Conservation (phyloP, 2,888 invertebrate genomes). For the Embidobia sp. region DNA sequence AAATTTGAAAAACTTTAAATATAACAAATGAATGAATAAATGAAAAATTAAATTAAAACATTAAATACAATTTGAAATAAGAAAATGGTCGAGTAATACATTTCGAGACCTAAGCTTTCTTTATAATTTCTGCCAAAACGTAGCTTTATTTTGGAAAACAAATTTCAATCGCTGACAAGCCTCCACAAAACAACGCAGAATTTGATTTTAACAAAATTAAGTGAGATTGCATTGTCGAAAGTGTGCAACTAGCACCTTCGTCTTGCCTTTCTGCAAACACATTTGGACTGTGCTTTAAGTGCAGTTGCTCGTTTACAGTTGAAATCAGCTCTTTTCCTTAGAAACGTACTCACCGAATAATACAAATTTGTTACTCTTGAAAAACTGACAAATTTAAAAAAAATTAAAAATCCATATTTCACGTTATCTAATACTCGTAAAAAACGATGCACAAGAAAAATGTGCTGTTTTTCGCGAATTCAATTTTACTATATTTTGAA, state of each 20-base stretch:
- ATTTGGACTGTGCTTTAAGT: constrained; percentile 34
- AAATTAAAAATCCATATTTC: constrained; percentile 2
- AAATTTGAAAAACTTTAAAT: too few relatives aligned
- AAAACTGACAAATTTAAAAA: constrained; percentile 26
- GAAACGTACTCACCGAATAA: constrained; percentile 24
- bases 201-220: constrained; percentile 36
- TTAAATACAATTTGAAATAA: too few relatives aligned
- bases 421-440: constrained; percentile 6
- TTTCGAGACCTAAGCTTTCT: not conserved
- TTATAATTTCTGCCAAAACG: not conserved
- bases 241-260: constrained; percentile 29
- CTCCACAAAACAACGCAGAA: constrained; percentile 3
- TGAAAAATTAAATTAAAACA: too few relatives aligned
- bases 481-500: too few relatives aligned
- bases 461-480: too few relatives aligned
- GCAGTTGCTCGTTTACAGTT: constrained; percentile 47
- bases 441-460: too few relatives aligned
- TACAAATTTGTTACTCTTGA: constrained; percentile 34
- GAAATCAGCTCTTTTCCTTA: constrained; percentile 2
- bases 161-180: constrained; percentile 23
- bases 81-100: too few relatives aligned
- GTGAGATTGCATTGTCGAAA: constrained; percentile 39
- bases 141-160: constrained; percentile 8
- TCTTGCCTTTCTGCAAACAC: constrained; percentile 25
- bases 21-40: too few relatives aligned